Evolutionary conservation across 2,797 vertebrate species (phyloP).

Genomic region (Hapalemur alaotrensis): DNA sequence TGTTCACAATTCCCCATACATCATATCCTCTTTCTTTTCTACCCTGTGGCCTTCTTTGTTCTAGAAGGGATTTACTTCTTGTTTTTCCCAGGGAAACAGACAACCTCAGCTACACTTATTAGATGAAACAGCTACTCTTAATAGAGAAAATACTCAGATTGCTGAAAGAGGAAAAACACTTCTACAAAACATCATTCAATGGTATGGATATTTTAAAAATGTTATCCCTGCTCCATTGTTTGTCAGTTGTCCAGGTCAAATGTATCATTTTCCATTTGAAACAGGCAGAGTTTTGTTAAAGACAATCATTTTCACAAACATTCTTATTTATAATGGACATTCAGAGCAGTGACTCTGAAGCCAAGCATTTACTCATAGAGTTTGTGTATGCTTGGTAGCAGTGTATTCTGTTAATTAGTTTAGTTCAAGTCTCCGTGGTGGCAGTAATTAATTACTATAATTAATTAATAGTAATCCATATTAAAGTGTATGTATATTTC

Average conservation of each 20-base stretch:
- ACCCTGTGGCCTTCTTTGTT: background rate
- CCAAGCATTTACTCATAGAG: background rate
- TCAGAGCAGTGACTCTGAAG: background rate
- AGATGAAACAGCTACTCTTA: background rate
- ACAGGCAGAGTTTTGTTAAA: background rate
- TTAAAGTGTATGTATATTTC: background rate
- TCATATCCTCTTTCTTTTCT: background rate
- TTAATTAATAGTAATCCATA: too few relatives aligned
- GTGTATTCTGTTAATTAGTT: background rate
- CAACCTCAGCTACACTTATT: background rate
- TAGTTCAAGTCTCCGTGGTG: background rate
- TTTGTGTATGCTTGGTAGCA: background rate
- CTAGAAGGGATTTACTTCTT: background rate
- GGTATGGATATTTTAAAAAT: background rate
- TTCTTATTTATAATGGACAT: background rate
- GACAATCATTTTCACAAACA: constrained; percentile 33
- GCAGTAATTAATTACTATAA: too few relatives aligned
- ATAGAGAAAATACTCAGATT: background rate
- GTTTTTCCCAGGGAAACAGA: background rate
- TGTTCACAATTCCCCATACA: background rate
- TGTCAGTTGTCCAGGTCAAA: background rate
- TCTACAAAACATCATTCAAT: background rate
- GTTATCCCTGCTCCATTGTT: background rate
- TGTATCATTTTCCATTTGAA: background rate
- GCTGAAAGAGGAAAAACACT: background rate